Conservation (phyloP, 2,888 invertebrate genomes). For the Noctua janthina region DNA sequence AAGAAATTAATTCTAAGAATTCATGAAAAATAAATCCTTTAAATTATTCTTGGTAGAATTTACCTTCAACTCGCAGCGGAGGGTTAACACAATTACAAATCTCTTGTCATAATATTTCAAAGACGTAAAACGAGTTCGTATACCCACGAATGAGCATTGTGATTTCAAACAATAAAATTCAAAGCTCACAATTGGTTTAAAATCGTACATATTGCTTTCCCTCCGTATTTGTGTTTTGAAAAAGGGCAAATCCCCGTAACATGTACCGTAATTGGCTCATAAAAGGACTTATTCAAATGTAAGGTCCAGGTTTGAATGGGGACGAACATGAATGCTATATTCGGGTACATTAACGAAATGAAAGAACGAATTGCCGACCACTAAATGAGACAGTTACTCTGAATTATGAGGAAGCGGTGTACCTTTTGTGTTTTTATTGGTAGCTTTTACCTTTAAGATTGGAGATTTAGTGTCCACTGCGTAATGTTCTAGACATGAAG, state of each 20-base stretch:
- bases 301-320: constrained; percentile 42
- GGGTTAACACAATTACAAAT: constrained; percentile 40
- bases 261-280: constrained; percentile 55
- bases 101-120: constrained; percentile 22
- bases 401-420: constrained; percentile 41
- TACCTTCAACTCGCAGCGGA: constrained; percentile 7
- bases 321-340: constrained; percentile 53
- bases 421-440: constrained; percentile 35
- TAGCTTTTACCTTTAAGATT: constrained; percentile 1
- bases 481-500: background rate
- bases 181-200: constrained; percentile 38
- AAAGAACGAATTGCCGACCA: constrained; percentile 46
- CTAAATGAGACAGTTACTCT: constrained; percentile 50
- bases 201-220: constrained; percentile 37
- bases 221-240: constrained; percentile 51
- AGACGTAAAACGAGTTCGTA: constrained; percentile 22
- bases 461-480: background rate
- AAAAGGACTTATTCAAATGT: constrained; percentile 58
- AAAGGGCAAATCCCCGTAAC: constrained; percentile 47
- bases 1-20: constrained; percentile 33
- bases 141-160: constrained; percentile 29
- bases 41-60: constrained; percentile 22
- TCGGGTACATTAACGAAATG: constrained; percentile 55
- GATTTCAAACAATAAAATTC: constrained; percentile 51
- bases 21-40: constrained; percentile 30